Evolutionary conservation across 2,888 invertebrate species (phyloP), one percentile per base, ranked within the genome.

Genomic region (Ochropacha duplaris): DNA sequence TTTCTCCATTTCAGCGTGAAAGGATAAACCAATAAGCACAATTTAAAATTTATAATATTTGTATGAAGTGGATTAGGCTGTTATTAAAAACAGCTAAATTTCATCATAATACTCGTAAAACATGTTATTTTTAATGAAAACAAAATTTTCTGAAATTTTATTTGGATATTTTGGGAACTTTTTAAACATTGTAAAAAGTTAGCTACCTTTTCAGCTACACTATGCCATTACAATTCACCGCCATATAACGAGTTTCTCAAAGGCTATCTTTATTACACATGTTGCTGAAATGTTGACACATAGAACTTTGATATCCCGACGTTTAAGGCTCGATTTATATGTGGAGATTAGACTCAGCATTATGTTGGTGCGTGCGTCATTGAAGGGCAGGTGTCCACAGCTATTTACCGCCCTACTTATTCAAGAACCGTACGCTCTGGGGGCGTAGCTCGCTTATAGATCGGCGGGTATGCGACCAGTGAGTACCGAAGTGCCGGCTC

Each of bases 361-460:
- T 55, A 79, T 74, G 70, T 71, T 62, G 68, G 72, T 81, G 78
- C 81, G 83, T 82, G 78, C 80, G 80, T 81, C 80, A 79, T 71
- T 68, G 75, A 72, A 64, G 76, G 76, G 78, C 87, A 88, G 88
- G 90, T 90, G 90, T 87, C 87, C 86, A 78, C 70, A 69, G 82
- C 81, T 89, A 85, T 89, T 90, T 91, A 89, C 86, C 88, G 84
- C 80, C 86, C 86, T 86, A 87, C 81, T 87, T 91, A 83, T 85
- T 87, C 81, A 76, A 78, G 78, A 76, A 74, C 74, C 79, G 78
- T 75, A 76, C 71, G 69, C 73, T 70, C 77, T 83, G 84, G 86
- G 86, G 83, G 85, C 78, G 79, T 76, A 77, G 73, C 72, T 71
- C 81, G 83, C 90, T 87, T 91, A 91, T 91, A 82, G 91, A 91